These are phyloP conservation scores for Gallinago stenura DNA, from an alignment of 2,797 vertebrate genomes.

Conservation along the genomic window DNA sequence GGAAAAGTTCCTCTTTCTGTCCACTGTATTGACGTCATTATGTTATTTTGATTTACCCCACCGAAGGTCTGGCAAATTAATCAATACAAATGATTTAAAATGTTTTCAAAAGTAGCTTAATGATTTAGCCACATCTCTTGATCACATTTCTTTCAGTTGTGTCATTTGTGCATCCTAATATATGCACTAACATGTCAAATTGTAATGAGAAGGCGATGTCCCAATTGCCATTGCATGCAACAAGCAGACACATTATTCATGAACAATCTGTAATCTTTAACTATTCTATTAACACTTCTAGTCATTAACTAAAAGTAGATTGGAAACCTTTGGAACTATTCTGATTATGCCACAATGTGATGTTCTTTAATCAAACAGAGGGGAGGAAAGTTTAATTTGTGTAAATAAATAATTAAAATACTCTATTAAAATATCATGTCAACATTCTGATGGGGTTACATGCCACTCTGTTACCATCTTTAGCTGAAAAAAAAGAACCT, in stretches of 20 bases:
- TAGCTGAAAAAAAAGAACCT: neutral
- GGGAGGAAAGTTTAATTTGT: neutral
- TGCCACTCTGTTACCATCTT: neutral
- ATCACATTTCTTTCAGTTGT: neutral
- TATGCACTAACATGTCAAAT: neutral
- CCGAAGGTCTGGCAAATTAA: neutral
- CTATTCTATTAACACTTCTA: neutral
- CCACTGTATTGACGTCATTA: neutral
- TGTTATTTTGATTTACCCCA: neutral
- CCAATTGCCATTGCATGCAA: neutral
- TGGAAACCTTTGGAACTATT: neutral
- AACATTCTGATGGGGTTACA: neutral
- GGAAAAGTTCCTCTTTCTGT: neutral
- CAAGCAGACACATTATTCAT: neutral
- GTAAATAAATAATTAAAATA: neutral
- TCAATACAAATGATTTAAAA: neutral
- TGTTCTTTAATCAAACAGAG: neutral
- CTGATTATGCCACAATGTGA: neutral
- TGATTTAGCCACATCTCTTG: neutral
- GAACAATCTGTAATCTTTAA: constrained; percentile 14
- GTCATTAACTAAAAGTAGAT: neutral
- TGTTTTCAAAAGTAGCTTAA: neutral
- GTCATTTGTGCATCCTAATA: constrained; percentile 7
- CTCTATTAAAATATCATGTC: neutral
- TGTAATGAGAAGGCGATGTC: neutral